Evolutionary conservation across 2,888 invertebrate genomes (phyloP).

Genomic region (Chymomyza fuscimana): DNA sequence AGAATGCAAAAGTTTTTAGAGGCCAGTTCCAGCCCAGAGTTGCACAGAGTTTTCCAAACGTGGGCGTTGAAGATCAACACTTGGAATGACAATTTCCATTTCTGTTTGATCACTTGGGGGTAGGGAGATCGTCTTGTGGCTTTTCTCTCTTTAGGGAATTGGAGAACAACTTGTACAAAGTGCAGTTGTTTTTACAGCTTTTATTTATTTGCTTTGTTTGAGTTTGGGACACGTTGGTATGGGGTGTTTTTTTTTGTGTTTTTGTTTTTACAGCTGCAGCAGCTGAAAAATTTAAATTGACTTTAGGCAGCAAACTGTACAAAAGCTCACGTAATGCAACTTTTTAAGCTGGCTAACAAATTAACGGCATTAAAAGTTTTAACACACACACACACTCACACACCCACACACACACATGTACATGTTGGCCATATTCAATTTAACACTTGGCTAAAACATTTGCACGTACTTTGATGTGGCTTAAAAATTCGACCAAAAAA

Average conservation of each 20-base stretch:
- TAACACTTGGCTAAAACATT: slow-evolving; percentile 32
- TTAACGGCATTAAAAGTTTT: slow-evolving; percentile 72
- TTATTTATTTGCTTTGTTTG: not conserved
- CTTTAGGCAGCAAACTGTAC: slow-evolving; percentile 27
- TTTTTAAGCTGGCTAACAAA: slow-evolving; percentile 69
- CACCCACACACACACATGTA: slow-evolving; percentile 6
- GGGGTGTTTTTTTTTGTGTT: slow-evolving; percentile 15
- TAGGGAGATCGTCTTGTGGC: slow-evolving; percentile 28
- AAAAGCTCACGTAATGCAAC: slow-evolving; percentile 56
- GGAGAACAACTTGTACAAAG: not conserved
- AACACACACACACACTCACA: slow-evolving; percentile 19
- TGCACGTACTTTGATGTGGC: slow-evolving; percentile 53
- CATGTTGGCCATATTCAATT: slow-evolving; percentile 57
- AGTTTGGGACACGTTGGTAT: not conserved
- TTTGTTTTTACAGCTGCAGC: slow-evolving; percentile 55
- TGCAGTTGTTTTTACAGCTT: slow-evolving; percentile 6
- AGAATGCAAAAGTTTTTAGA: slow-evolving; percentile 22
- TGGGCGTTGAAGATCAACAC: slow-evolving; percentile 35
- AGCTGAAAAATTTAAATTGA: slow-evolving; percentile 48
- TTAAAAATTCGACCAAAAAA: slow-evolving; percentile 63
- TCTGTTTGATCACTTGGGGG: not conserved
- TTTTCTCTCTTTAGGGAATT: slow-evolving; percentile 52
- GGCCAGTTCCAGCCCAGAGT: not conserved
- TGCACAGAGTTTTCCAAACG: not conserved
- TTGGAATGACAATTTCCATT: slow-evolving; percentile 31